Evolutionary conservation across 2,888 invertebrate genomes (phyloP), one percentile per base, ranked within the genome.

Genomic region (Capitulum mitella): DNA sequence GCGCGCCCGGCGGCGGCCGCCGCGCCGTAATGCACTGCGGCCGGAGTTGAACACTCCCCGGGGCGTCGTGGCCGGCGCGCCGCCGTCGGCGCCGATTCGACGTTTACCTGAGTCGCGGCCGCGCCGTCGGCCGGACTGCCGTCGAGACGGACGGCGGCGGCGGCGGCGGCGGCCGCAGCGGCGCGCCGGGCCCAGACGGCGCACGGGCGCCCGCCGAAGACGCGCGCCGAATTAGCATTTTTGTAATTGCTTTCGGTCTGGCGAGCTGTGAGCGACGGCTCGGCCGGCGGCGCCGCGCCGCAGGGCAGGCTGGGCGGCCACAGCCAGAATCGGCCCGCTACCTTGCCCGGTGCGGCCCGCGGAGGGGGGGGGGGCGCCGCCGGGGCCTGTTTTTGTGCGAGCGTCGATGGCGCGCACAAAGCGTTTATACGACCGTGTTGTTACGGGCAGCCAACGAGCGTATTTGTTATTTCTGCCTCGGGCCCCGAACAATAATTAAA

Each of bases 41-140:
- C 37, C 64, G 40, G 12, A 34, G 29, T 26, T 40, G 70, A 70
- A 70, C 70, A 40, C 70, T 70, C 70, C 70, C 40, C 40, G 26
- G 70, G 70, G 70, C 37, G 40, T 70, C 70, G 70, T 70, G 26
- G 40, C 26, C 40, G 37, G 37, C 70, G 70, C 19, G 22, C 16
- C 70, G 70, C 26, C 40, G 70, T 70, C 70, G 70, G 70, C 37
- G 70, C 22, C 70, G 40, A 70, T 70, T 70, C 70, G 58, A 58
- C 12, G 70, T 34, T 40, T 40, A 70, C 70, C 70, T 70, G 70
- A 40, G 12, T 19, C 2, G 19, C 37, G 22, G 64, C 14, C 3
- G 64, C 58, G 37, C 12, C 70, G 37, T 26, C 70, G 37, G n/a
- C n/a, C n/a, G n/a, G n/a, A n/a, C n/a, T n/a, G n/a, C n/a, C n/a